These are phyloP conservation scores for Gallinago paraguaiae DNA, from an alignment of 2,113 vertebrate species.

Conservation along the genomic window DNA sequence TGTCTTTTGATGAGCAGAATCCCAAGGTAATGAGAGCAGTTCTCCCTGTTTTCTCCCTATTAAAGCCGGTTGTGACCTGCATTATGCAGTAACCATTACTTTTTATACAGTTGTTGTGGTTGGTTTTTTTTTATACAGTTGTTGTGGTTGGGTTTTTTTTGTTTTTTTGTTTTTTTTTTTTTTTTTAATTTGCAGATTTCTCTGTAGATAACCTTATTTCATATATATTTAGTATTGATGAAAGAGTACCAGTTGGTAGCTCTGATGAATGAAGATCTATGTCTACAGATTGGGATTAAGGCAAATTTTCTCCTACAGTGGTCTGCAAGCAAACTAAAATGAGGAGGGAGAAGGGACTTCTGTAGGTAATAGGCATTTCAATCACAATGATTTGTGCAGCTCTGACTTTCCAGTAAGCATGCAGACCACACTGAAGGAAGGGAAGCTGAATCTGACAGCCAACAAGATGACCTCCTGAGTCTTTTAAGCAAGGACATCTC, in stretches of 20 bases:
- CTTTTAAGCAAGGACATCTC: not conserved
- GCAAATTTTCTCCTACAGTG: not conserved
- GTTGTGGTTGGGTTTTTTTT: no score
- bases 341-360: not conserved
- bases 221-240: not conserved
- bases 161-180: no score
- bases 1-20: not conserved
- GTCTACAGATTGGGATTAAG: not conserved
- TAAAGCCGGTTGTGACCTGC: not conserved
- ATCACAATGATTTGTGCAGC: not conserved
- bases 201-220: not conserved
- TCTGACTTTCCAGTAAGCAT: not conserved
- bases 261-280: not conserved
- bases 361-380: not conserved
- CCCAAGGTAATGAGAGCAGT: not conserved
- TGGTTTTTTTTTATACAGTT: not conserved
- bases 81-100: not conserved
- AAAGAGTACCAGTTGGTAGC: not conserved
- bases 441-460: not conserved
- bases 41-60: not conserved
- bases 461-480: not conserved
- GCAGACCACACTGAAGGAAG: not conserved
- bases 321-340: not conserved
- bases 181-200: not conserved
- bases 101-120: not conserved